These are phyloP conservation scores for Antheraea mylitta DNA, from an alignment of 1,140 invertebrate species.

Conservation along the genomic window DNA sequence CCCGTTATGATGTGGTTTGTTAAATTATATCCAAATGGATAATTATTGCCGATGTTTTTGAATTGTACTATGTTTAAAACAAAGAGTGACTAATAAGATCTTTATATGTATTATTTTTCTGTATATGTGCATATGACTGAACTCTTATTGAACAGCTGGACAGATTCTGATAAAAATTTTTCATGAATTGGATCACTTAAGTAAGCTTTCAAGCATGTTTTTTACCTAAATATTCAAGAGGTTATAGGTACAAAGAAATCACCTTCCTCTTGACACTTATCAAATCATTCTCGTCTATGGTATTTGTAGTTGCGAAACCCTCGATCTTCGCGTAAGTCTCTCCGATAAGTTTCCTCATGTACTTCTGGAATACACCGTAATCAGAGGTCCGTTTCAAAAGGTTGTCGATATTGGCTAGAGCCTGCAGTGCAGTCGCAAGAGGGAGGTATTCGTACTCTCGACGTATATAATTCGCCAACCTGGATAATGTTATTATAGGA, in stretches of 20 bases:
- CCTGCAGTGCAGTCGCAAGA: slow-evolving; percentile 82
- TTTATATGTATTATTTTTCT: no score
- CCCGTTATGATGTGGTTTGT: no score
- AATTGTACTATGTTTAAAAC: no score
- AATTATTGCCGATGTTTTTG: no score
- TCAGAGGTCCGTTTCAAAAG: slow-evolving; percentile 73
- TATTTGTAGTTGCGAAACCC: slow-evolving; percentile 73
- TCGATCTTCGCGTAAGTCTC: slow-evolving; percentile 80
- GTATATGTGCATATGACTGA: no score
- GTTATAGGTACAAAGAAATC: neutral
- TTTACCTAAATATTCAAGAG: no score
- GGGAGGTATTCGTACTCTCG: slow-evolving; percentile 84
- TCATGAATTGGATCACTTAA: no score
- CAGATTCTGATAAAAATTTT: no score
- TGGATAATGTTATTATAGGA: slow-evolving; percentile 22
- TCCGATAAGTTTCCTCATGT: slow-evolving; percentile 78
- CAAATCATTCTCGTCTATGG: slow-evolving; percentile 72
- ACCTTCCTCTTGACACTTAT: slow-evolving; percentile 80
- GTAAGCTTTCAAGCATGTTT: no score
- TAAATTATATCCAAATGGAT: no score
- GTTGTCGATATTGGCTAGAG: slow-evolving; percentile 77
- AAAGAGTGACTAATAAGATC: no score
- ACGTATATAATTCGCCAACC: slow-evolving; percentile 81
- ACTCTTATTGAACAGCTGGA: no score
- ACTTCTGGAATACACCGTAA: slow-evolving; percentile 82